phyloP scores from a whole-genome alignment of 2,888 invertebrate species.

The Erebia aethiops region DNA sequence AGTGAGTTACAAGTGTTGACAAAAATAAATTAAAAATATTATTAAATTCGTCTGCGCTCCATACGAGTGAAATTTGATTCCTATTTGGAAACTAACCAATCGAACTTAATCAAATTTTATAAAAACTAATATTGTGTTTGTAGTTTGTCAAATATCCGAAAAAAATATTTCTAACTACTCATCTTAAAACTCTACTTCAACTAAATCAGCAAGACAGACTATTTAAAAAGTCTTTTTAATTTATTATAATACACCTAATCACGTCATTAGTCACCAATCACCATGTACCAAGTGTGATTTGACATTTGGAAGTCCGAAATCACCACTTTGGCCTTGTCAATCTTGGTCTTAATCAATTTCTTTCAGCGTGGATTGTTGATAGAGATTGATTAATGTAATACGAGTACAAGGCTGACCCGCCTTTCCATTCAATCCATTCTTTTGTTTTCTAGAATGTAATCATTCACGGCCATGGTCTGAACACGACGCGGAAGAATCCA shows the following conservation, averaged over 20 bases:
- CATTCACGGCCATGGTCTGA: constrained; percentile 45
- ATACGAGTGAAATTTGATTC: no score
- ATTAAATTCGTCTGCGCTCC: no score
- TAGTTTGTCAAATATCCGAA: no score
- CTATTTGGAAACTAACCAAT: no score
- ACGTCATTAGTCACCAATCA: constrained; percentile 21
- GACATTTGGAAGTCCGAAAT: constrained; percentile 37
- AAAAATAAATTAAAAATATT: no score
- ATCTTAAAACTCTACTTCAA: no score
- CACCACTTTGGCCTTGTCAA: constrained; percentile 43
- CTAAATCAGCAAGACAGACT: neutral
- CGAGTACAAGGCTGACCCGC: constrained; percentile 48
- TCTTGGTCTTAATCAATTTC: constrained; percentile 39
- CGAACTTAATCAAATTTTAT: no score
- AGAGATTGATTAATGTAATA: constrained; percentile 39
- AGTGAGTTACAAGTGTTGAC: no score
- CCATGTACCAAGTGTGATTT: constrained; percentile 26
- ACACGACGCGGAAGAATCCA: constrained; percentile 52
- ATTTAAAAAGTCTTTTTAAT: neutral
- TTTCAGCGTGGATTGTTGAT: constrained; percentile 31
- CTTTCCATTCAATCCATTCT: constrained; percentile 46
- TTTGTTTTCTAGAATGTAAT: constrained; percentile 49
- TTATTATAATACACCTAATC: constrained; percentile 2
- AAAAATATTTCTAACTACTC: no score
- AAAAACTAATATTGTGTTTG: no score